These are phyloP conservation scores for Epizoanthus rinbou DNA, from an alignment of 92 coral and sea anemone genomes.

Conservation along the genomic window DNA sequence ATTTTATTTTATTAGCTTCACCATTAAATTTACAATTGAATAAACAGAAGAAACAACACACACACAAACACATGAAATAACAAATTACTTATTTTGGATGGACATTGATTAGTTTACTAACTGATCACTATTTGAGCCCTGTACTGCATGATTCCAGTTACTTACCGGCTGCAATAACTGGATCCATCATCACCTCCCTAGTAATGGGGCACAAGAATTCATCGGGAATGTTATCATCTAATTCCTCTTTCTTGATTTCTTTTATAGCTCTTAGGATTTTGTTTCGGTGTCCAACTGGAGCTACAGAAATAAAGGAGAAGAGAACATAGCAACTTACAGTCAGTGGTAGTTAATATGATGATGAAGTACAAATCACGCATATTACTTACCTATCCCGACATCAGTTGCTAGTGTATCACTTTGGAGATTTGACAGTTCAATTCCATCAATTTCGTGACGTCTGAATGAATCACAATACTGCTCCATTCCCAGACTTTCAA, in stretches of 20 bases:
- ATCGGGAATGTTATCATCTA: conserved; percentile 93
- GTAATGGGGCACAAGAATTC: conserved; percentile 98
- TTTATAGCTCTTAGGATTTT: conserved; percentile 87
- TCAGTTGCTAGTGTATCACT: conserved; percentile 82
- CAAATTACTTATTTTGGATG: too few relatives aligned
- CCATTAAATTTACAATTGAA: too few relatives aligned
- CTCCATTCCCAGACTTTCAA: conserved; percentile 78
- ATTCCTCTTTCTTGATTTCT: conserved; percentile 82
- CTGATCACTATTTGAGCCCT: too few relatives aligned
- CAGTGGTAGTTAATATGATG: too few relatives aligned
- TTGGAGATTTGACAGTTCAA: conserved; percentile 79
- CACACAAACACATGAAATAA: too few relatives aligned
- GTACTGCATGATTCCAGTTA: neutral
- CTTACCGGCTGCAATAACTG: conserved; percentile 97
- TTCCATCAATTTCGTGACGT: conserved; percentile 92
- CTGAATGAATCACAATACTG: conserved; percentile 84
- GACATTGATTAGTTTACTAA: too few relatives aligned
- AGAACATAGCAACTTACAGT: too few relatives aligned
- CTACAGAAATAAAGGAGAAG: conserved; percentile 31
- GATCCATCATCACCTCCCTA: conserved; percentile 93
- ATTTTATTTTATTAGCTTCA: too few relatives aligned
- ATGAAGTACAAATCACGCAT: neutral
- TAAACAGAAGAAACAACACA: too few relatives aligned
- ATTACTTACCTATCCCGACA: conserved; percentile 82
- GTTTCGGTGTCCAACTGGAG: conserved; percentile 98